Percentiles rank a stretch among this genome's conserved stretches.
phyloP scores from a whole-genome alignment of 1,140 invertebrate species.

The Rhagoletis zephyria region DNA sequence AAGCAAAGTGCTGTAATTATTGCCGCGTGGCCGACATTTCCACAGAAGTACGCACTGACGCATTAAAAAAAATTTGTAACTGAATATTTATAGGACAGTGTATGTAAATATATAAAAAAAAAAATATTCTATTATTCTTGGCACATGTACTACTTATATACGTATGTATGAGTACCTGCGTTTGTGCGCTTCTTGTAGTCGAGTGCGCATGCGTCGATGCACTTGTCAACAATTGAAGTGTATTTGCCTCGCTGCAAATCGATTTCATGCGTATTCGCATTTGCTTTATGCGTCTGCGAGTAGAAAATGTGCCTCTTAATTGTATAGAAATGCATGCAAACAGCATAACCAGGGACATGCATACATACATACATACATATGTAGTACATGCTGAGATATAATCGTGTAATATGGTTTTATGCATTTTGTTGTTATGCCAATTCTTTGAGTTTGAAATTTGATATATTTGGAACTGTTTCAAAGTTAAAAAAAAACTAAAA shows the following conservation, averaged over 20 bases:
- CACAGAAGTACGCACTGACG: slow-evolving; percentile 39
- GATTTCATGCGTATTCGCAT: slow-evolving; percentile 48
- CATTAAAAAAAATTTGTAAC: slow-evolving; percentile 30
- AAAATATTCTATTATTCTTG: slow-evolving; percentile 17
- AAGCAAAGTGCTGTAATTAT: slow-evolving; percentile 33
- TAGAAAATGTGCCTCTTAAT: background rate
- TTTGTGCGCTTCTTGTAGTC: background rate
- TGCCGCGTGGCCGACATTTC: slow-evolving; percentile 47
- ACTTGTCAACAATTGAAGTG: slow-evolving; percentile 49
- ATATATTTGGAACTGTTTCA: background rate
- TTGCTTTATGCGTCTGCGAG: background rate
- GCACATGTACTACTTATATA: background rate
- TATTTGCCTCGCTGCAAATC: slow-evolving; percentile 48
- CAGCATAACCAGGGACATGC: background rate
- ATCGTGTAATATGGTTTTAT: background rate
- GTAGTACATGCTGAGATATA: too few species aligned
- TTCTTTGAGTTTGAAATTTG: background rate
- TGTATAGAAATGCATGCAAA: too few species aligned
- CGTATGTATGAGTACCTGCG: background rate
- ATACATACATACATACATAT: background rate
- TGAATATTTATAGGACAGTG: slow-evolving; percentile 3
- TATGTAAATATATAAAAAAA: background rate
- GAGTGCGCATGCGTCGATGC: slow-evolving; percentile 28
- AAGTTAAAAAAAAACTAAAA: background rate
- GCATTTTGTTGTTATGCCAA: background rate